phyloP scores from a whole-genome alignment of 2,888 invertebrate species.

The Nomada flava region DNA sequence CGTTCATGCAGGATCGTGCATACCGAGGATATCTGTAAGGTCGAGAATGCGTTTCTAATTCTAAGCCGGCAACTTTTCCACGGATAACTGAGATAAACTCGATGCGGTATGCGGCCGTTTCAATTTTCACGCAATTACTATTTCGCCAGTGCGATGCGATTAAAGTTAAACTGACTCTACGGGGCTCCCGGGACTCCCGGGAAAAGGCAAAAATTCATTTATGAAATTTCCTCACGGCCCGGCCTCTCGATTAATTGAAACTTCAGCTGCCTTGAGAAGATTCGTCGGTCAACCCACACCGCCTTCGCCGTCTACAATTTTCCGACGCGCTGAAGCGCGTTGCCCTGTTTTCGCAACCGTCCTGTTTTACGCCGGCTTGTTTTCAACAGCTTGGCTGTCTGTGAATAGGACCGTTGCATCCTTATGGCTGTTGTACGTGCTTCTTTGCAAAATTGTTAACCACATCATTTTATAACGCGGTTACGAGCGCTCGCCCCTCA shows the following conservation, averaged over 20 bases:
- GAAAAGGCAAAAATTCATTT: constrained; percentile 45
- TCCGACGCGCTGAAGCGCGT: background rate
- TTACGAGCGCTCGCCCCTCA: background rate
- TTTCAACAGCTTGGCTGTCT: background rate
- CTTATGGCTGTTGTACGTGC: background rate
- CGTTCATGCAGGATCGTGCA: background rate
- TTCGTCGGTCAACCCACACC: constrained; percentile 42
- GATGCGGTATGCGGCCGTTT: constrained; percentile 25
- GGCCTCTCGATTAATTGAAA: constrained; percentile 66
- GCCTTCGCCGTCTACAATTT: background rate
- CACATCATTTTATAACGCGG: background rate
- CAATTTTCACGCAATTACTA: constrained; percentile 58
- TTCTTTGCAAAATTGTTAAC: background rate
- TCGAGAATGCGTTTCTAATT: constrained; percentile 8
- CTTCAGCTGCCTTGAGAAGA: constrained; percentile 49
- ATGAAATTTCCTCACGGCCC: constrained; percentile 48
- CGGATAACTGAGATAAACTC: constrained; percentile 50
- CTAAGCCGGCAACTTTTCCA: constrained; percentile 40
- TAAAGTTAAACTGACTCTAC: constrained; percentile 39
- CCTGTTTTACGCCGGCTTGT: constrained; percentile 4
- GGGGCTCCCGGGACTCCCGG: constrained; percentile 8
- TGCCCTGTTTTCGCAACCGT: constrained; percentile 2
- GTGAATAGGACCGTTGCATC: constrained; percentile 21
- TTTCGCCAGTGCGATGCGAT: constrained; percentile 26
- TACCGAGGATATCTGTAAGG: background rate